These are phyloP conservation scores for Caenorhabditis virilis DNA, from an alignment of 2,888 invertebrate genomes.

Conservation along the genomic window DNA sequence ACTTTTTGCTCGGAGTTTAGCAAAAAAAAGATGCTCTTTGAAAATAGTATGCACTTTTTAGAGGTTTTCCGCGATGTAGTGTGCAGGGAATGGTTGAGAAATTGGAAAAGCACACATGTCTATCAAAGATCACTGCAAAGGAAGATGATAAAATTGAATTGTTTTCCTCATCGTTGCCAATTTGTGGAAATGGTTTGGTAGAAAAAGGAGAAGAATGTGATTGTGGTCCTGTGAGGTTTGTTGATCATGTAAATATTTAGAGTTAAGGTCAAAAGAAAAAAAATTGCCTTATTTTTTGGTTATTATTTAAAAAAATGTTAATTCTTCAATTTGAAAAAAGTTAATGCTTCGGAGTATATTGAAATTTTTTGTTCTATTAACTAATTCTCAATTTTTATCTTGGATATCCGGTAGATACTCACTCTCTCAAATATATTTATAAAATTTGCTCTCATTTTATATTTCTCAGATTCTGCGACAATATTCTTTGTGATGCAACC, in stretches of 20 bases:
- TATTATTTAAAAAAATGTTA: background rate
- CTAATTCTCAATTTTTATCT: too few species aligned
- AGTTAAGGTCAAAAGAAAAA: slow-evolving; percentile 2
- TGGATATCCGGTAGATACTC: too few species aligned
- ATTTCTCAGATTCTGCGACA: slow-evolving; percentile 42
- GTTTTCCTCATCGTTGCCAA: slow-evolving; percentile 14
- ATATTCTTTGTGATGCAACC: slow-evolving; percentile 39
- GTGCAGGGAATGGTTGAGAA: slow-evolving; percentile 47
- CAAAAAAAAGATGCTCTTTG: background rate
- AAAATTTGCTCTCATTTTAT: too few species aligned
- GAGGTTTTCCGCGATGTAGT: slow-evolving; percentile 51
- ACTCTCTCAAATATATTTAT: too few species aligned
- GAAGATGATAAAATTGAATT: slow-evolving; percentile 13
- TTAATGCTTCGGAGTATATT: too few species aligned
- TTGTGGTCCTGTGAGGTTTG: slow-evolving; percentile 46
- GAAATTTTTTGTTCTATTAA: too few species aligned
- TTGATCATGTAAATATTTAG: background rate
- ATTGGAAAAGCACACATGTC: slow-evolving; percentile 37
- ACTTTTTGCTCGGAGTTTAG: background rate
- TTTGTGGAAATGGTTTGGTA: slow-evolving; percentile 52
- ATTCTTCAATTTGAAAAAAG: background rate
- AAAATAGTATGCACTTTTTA: slow-evolving; percentile 18
- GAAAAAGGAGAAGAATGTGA: slow-evolving; percentile 52
- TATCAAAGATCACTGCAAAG: too few species aligned
- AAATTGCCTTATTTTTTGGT: slow-evolving; percentile 4